Conservation (phyloP, 2,888 invertebrate species). For the Drepanosiphum platanoidis region DNA sequence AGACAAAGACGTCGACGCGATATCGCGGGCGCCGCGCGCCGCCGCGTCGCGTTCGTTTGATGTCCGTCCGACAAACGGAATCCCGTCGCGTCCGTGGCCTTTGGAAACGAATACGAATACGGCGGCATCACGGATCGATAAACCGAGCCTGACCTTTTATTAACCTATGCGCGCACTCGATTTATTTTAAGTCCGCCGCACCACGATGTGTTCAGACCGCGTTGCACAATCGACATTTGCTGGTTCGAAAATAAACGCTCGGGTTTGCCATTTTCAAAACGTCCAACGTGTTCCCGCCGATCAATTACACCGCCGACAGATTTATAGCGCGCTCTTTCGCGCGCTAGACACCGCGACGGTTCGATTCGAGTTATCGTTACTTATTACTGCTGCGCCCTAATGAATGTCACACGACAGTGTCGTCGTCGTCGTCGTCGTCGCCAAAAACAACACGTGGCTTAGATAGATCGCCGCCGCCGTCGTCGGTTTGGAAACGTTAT, state of each 20-base stretch:
- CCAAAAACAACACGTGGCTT: too few relatives aligned
- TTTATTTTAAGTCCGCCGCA: background rate
- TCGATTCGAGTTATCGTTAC: too few relatives aligned
- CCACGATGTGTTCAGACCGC: background rate
- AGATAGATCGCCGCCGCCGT: too few relatives aligned
- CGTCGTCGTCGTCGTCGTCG: too few relatives aligned
- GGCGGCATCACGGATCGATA: background rate
- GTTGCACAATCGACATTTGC: background rate
- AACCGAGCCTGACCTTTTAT: background rate
- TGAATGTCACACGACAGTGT: too few relatives aligned
- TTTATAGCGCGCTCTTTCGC: too few relatives aligned
- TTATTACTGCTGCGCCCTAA: too few relatives aligned
- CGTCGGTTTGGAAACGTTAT: too few relatives aligned
- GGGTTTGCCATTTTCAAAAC: background rate
- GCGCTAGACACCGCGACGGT: too few relatives aligned
- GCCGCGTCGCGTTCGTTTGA: background rate
- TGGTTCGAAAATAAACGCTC: background rate
- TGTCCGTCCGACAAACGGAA: background rate
- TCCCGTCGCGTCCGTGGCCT: background rate
- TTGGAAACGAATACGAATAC: background rate
- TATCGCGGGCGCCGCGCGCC: background rate
- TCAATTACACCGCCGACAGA: background rate
- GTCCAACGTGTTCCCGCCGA: background rate
- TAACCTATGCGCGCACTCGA: background rate
- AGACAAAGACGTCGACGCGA: too few relatives aligned